Conservation (phyloP, 1,140 invertebrate genomes). For the Campodea augens region DNA sequence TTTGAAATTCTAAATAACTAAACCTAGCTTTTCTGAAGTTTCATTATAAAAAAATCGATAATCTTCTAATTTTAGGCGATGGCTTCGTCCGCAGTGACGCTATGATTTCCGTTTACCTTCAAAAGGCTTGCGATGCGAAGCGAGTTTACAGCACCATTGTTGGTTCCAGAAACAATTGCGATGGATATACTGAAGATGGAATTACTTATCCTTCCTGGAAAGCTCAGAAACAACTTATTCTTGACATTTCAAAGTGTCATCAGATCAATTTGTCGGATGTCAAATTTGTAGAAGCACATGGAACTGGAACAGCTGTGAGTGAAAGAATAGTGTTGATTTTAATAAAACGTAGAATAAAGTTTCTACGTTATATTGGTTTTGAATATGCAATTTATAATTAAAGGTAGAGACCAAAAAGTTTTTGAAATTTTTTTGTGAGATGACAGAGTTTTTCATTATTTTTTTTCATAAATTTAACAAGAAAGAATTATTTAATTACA, state of each 20-base stretch:
- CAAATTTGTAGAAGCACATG: constrained; percentile 83
- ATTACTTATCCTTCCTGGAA: constrained; percentile 79
- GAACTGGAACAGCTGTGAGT: constrained; percentile 82
- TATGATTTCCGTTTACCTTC: constrained; percentile 56
- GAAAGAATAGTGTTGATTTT: too few species aligned
- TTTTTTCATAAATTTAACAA: too few species aligned
- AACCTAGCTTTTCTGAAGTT: too few species aligned
- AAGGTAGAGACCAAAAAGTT: too few species aligned
- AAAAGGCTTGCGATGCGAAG: constrained; percentile 49
- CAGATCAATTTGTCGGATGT: constrained; percentile 62
- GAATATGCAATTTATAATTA: too few species aligned
- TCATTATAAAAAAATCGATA: too few species aligned
- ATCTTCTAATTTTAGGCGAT: constrained; percentile 38
- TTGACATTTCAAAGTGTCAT: constrained; percentile 63
- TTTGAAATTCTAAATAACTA: too few species aligned
- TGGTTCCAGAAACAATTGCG: constrained; percentile 70
- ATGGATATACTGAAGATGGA: constrained; percentile 60
- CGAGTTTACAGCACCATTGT: constrained; percentile 71
- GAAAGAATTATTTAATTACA: too few species aligned
- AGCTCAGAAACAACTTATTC: constrained; percentile 65
- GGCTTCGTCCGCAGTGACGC: constrained; percentile 89
- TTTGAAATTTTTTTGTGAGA: too few species aligned
- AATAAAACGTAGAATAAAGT: too few species aligned
- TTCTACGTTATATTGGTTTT: too few species aligned
- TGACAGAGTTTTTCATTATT: too few species aligned